A percentile compares a stretch with the other conserved stretches of the same genome.
Evolutionary conservation across 2,113 vertebrate genomes (phyloP).

Genomic region (Rynchops niger): DNA sequence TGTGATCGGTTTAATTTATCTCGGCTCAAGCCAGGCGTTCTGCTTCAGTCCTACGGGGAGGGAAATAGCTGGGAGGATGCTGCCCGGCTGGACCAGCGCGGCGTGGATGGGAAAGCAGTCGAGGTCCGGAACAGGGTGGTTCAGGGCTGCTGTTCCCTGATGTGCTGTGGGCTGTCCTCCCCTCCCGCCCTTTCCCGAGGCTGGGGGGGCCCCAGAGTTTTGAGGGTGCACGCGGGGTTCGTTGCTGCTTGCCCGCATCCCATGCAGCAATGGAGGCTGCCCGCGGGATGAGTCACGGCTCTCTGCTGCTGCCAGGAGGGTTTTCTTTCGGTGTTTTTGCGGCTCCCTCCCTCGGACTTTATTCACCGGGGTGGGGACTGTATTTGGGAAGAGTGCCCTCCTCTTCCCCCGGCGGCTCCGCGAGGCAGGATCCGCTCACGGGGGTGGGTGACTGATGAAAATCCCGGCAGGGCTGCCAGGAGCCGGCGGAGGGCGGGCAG

Average conservation of each 20-base stretch:
- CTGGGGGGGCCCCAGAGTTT: not conserved
- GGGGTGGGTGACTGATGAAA: not conserved
- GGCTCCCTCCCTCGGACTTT: conserved; percentile 31
- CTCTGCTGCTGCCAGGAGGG: not conserved
- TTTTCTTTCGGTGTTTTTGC: not conserved
- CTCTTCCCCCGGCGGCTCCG: not conserved
- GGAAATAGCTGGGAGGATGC: not conserved
- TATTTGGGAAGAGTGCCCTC: not conserved
- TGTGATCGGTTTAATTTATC: conserved; percentile 59
- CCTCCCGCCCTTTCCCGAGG: not conserved
- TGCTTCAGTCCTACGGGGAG: not conserved
- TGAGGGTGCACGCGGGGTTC: not conserved
- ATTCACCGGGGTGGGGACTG: not conserved
- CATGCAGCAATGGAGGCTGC: not conserved
- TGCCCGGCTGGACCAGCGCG: not conserved
- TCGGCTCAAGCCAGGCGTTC: not conserved
- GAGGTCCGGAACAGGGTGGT: not conserved
- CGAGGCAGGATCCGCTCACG: not conserved
- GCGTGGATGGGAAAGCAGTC: not conserved
- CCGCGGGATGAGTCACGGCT: conserved; percentile 17
- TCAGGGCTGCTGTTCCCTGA: not conserved
- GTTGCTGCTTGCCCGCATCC: not conserved
- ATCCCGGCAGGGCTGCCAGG: not conserved
- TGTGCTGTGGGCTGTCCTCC: not conserved
- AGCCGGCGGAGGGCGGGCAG: rapidly evolving